Base-by-base conservation (phyloP, 2,113 vertebrate genomes). In the Nyctereutes procyonoides region DNA sequence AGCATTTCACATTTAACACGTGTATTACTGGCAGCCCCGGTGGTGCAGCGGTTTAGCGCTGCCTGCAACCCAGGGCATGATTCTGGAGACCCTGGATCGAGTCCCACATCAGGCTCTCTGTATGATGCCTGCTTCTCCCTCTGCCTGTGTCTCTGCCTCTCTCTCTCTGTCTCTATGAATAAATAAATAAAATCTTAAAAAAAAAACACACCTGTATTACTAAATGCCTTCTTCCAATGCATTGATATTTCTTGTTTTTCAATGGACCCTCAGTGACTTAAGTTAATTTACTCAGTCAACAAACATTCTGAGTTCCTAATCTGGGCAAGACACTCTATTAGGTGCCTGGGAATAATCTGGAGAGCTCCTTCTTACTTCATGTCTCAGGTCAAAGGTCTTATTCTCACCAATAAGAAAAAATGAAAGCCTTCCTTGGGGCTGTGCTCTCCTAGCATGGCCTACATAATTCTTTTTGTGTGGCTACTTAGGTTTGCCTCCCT, bases 141-240 rank as follows among this genome's bases (percentile, higher is more conserved):
- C n/a, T n/a, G n/a, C n/a, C n/a, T n/a, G n/a, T n/a, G n/a, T n/a
- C n/a, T n/a, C n/a, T n/a, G n/a, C n/a, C n/a, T n/a, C n/a, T n/a
- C n/a, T n/a, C n/a, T n/a, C n/a, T n/a, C n/a, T n/a, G n/a, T n/a
- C n/a, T n/a, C n/a, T n/a, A n/a, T n/a, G n/a, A n/a, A n/a, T n/a
- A n/a, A n/a, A n/a, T n/a, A n/a, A n/a, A n/a, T n/a, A n/a, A n/a
- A n/a, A n/a, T n/a, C n/a, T n/a, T n/a, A n/a, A n/a, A n/a, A n/a
- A n/a, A n/a, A n/a, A n/a, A n/a, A n/a, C n/a, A n/a, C n/a, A 93
- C 93, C 32, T 96, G 35, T 32, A 82, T 84, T 88, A 90, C 60
- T 94, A 94, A 92, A 15, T 53, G 30, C 14, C 12, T 14, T 84
- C 60, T 80, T 96, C 58, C 51, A 56, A 53, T 28, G 38, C 56